A percentile compares a stretch with the other conserved stretches of the same genome.
phyloP scores from a whole-genome alignment of 2,113 vertebrate species.

The Cygnus buccinator region DNA sequence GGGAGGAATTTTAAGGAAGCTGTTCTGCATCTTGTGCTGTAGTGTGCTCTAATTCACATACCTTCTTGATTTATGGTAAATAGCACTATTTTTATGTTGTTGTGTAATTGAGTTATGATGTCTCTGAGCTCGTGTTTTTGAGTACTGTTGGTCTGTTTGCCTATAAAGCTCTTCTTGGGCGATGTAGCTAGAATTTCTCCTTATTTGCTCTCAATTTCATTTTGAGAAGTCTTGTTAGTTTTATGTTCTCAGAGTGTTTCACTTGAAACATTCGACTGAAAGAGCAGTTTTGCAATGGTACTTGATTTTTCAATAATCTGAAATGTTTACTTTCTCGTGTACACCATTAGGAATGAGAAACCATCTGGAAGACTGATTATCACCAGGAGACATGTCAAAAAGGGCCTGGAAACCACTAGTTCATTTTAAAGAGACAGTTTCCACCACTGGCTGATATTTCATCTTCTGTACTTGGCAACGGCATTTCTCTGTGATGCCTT shows the following conservation, averaged over 20 bases:
- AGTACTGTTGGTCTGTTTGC: constrained; percentile 51
- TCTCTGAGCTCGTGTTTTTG: constrained; percentile 48
- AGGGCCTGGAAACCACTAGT: constrained; percentile 49
- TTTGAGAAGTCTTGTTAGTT: constrained; percentile 44
- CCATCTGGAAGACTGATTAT: constrained; percentile 66
- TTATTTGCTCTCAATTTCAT: constrained; percentile 43
- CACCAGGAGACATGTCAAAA: constrained; percentile 50
- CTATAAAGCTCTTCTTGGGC: constrained; percentile 35
- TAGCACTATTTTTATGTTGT: constrained; percentile 49
- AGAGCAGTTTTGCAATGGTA: constrained; percentile 35
- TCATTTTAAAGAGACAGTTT: constrained; percentile 56
- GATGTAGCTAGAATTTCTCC: background rate
- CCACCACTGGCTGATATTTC: constrained; percentile 57
- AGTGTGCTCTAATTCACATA: background rate
- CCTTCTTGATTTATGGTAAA: constrained; percentile 36
- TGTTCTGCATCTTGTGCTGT: constrained; percentile 34
- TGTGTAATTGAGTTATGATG: constrained; percentile 52
- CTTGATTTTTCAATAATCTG: constrained; percentile 61
- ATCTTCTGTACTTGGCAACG: constrained; percentile 13
- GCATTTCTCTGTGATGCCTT: constrained; percentile 41
- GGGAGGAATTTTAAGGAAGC: constrained; percentile 11
- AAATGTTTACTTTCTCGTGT: constrained; percentile 54
- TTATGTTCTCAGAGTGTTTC: constrained; percentile 33
- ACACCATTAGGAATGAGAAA: constrained; percentile 58
- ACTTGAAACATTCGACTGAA: constrained; percentile 27